Base-by-base conservation (phyloP, 2,888 invertebrate genomes). In the Tromatobia lineatoria region DNA sequence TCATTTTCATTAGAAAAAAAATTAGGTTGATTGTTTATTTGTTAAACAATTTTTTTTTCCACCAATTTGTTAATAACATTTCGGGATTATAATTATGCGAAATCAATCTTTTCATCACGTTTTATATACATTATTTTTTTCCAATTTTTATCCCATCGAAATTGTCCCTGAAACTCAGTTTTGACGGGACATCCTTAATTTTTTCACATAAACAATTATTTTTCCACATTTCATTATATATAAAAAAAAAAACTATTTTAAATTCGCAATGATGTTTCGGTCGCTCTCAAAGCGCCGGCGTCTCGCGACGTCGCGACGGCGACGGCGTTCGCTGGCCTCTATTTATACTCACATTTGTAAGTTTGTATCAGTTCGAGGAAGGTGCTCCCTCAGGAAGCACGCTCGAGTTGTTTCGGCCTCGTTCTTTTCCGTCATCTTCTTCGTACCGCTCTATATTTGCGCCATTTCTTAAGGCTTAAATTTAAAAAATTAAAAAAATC, bases 351-450 rank as follows among this genome's bases (percentile, higher is more conserved):
- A 47, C 69, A n/a, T 77, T 59, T 34, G 74, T 42, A 52, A 69
- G 69, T n/a, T 77, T 66, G 47, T 52, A 67, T 69, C 85, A 86
- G 86, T 86, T 71, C 67, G 67, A 83, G 69, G 76, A 82, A 81
- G 79, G 78, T 75, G 83, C 78, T 85, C 83, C 83, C 81, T 75
- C 73, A 86, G 85, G 85, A 86, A 86, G 79, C 81, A 86, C 86
- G 82, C 81, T 83, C 69, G 73, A 80, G 73, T 80, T 52, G 59
- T 67, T 66, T 52, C 61, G 66, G 7, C 59, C 45, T 73, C 45
- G 59, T 18, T 47, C 7, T 18, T 45, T 18, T 15, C 15, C n/a
- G n/a, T n/a, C 25, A 45, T 67, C 66, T 23, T 15, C 25, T 45
- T 66, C 52, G 20, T 52, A 52, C 20, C 11, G 18, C 54, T 10